phyloP scores from a whole-genome alignment of 2,888 invertebrate genomes.

The Idaea straminata region DNA sequence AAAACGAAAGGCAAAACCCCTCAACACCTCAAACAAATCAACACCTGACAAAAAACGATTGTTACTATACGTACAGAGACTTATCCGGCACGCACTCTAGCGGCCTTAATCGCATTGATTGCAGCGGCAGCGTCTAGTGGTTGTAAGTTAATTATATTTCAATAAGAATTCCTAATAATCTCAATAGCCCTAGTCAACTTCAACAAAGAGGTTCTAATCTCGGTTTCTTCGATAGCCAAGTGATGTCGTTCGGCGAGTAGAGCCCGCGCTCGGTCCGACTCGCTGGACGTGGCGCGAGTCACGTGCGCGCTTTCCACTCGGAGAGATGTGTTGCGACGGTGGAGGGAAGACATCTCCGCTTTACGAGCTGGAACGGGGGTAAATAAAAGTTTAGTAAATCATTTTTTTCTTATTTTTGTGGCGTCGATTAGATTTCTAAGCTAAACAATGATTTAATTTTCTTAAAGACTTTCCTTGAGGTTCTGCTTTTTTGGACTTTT shows the following conservation, averaged over 20 bases:
- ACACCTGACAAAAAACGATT: too few relatives aligned
- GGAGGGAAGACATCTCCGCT: slow-evolving; percentile 65
- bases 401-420: not conserved
- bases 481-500: too few relatives aligned
- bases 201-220: slow-evolving; percentile 44
- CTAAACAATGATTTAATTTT: too few relatives aligned
- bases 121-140: too few relatives aligned
- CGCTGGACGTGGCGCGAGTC: slow-evolving; percentile 66
- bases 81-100: too few relatives aligned
- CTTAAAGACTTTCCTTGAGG: too few relatives aligned
- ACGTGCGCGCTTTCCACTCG: slow-evolving; percentile 73
- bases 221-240: slow-evolving; percentile 52
- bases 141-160: too few relatives aligned
- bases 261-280: slow-evolving; percentile 60
- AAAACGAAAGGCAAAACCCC: too few relatives aligned
- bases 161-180: slow-evolving; percentile 35
- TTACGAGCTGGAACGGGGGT: slow-evolving; percentile 62
- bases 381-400: not conserved
- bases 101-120: too few relatives aligned
- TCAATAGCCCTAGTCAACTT: slow-evolving; percentile 49
- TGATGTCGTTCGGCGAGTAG: slow-evolving; percentile 59
- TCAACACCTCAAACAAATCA: too few relatives aligned
- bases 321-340: slow-evolving; percentile 66
- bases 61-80: too few relatives aligned
- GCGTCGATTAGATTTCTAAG: too few relatives aligned